These are phyloP conservation scores for Palythoa grandiflora DNA, from an alignment of 92 coral and sea anemone genomes.

Conservation along the genomic window DNA sequence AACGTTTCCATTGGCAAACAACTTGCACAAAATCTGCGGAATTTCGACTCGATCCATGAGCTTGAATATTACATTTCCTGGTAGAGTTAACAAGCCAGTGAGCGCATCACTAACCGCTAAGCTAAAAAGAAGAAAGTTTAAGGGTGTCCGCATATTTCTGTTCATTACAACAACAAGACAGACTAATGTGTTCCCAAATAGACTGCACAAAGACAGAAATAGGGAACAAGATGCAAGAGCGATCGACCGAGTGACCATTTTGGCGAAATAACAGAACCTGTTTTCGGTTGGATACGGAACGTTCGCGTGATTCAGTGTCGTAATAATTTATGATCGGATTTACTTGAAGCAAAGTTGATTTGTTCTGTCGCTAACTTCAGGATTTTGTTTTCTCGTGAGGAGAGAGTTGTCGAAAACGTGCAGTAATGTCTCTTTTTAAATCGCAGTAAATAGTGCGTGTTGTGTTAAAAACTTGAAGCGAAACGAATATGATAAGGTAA, in stretches of 20 bases:
- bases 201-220: not conserved
- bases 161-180: constrained; percentile 4
- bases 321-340: too few species aligned
- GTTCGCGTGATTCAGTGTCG: too few species aligned
- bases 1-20: not conserved
- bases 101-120: not conserved
- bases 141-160: constrained; percentile 16
- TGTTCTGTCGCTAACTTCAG: too few species aligned
- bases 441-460: too few species aligned
- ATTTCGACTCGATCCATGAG: not conserved
- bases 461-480: too few species aligned
- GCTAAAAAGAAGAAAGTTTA: constrained; percentile 1
- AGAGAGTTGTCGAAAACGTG: too few species aligned
- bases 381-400: too few species aligned
- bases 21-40: not conserved
- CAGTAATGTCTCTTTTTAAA: too few species aligned
- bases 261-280: not conserved
- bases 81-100: not conserved
- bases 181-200: constrained; percentile 9
- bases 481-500: too few species aligned
- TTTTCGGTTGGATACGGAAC: too few species aligned
- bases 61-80: not conserved
- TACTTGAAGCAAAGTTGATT: too few species aligned
- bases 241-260: not conserved
- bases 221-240: not conserved